Conservation (phyloP, 2,888 invertebrate genomes). For the Hirudinaria manillensis region DNA sequence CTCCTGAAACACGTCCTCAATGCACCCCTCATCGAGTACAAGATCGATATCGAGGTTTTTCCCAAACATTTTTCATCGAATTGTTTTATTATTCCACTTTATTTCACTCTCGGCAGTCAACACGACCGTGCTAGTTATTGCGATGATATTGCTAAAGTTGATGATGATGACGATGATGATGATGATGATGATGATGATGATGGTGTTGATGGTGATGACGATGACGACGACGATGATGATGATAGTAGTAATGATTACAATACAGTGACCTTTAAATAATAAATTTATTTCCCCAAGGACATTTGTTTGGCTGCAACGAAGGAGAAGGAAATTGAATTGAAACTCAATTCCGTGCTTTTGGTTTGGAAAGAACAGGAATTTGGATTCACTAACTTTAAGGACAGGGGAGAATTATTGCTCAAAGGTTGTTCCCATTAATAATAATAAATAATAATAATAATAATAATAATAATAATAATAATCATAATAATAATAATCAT, state of each 20-base stretch:
- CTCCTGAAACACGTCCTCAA: slow-evolving; percentile 87
- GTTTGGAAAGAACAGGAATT: slow-evolving; percentile 85
- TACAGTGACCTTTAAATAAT: not conserved
- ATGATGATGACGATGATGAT: too few relatives aligned
- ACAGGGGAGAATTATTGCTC: slow-evolving; percentile 83
- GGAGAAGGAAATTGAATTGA: slow-evolving; percentile 94
- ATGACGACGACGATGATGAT: too few relatives aligned
- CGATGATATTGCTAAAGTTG: too few relatives aligned
- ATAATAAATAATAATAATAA: too few relatives aligned
- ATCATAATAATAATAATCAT: too few relatives aligned
- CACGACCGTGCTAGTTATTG: too few relatives aligned
- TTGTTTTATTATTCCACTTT: too few relatives aligned
- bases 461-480: too few relatives aligned
- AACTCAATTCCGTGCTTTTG: slow-evolving; percentile 83
- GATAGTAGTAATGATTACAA: not conserved
- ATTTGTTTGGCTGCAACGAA: slow-evolving; percentile 97
- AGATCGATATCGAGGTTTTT: slow-evolving; percentile 85
- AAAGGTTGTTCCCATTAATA: slow-evolving; percentile 57
- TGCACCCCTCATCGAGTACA: slow-evolving; percentile 81
- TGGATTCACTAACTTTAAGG: slow-evolving; percentile 88
- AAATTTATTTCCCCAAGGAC: slow-evolving; percentile 60
- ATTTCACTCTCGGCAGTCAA: too few relatives aligned
- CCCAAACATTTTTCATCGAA: not conserved
- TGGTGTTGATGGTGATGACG: too few relatives aligned
- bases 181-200: too few relatives aligned